Evolutionary conservation across 2,113 vertebrate genomes (phyloP), one percentile per base, ranked within the genome.

Genomic region (Pedetes capensis): DNA sequence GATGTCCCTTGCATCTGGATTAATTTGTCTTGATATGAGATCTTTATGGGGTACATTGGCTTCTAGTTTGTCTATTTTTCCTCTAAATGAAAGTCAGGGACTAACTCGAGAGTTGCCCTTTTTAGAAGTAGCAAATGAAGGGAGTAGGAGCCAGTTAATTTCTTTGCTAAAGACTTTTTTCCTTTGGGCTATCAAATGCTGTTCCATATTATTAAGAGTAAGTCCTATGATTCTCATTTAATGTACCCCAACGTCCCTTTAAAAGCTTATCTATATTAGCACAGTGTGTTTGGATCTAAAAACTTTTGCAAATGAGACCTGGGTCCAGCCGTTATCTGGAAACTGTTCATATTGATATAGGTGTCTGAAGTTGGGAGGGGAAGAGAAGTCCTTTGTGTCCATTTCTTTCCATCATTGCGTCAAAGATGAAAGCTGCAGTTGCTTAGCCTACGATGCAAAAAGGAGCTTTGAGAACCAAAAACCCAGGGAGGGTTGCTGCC

Each of bases 101-200:
- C 57, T 74, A 27, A n/a, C 91, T 42, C 57, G 42, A 78, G 53
- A 76, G 42, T 66, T 88, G 44, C 14, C 42, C 69, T 78, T 93
- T 94, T 81, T 80, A 94, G 86, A 91, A 85, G n/a, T 59, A 85
- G n/a, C 53, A 55, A 90, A 74, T 44, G 49, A 82, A 42, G 39
- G 32, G 8, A 47, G 64, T 6, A 8, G 6, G 47, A 42, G 4
- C 47, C 22, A 10, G 76, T 63, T 87, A 14, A 90, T 75, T 87
- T 32, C 64, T 79, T 87, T 86, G n/a, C 49, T 78, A 6, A 63
- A 53, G 75, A 78, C 17, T 25, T 66, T 72, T 69, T 39, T 69
- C 68, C 63, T n/a, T 66, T 91, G 72, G 61, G 78, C 23, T 79
- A 49, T 87, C 39, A 84, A 90, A 32, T 42, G 25, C 29, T 78